These are phyloP conservation scores for Lucinisca nassula DNA, from an alignment of 2,888 invertebrate genomes.

Conservation along the genomic window DNA sequence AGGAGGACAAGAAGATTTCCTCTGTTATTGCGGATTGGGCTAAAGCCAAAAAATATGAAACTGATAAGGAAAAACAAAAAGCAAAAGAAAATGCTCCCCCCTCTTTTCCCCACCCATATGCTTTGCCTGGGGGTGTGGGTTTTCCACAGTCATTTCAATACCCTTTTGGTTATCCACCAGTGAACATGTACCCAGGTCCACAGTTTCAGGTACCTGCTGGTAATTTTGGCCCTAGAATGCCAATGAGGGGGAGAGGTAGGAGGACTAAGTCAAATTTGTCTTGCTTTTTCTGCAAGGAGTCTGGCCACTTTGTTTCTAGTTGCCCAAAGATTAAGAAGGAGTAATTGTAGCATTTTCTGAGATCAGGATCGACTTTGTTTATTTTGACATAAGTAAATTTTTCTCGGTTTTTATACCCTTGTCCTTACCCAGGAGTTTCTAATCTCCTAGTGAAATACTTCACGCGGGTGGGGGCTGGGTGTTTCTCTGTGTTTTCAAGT, in stretches of 20 bases:
- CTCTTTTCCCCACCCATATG: not conserved
- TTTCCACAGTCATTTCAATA: constrained; percentile 16
- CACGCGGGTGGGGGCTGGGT: constrained; percentile 33
- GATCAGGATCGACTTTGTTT: no score
- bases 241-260: not conserved
- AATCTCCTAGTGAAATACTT: constrained; percentile 36
- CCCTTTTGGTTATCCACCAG: constrained; percentile 21
- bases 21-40: constrained; percentile 27
- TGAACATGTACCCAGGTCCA: not conserved
- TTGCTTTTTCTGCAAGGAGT: constrained; percentile 40
- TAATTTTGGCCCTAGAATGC: constrained; percentile 3
- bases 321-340: constrained; percentile 31
- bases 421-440: constrained; percentile 24
- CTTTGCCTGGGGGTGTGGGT: constrained; percentile 1
- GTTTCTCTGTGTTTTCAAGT: constrained; percentile 18
- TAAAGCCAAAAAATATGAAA: constrained; percentile 42
- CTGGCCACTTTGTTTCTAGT: constrained; percentile 31
- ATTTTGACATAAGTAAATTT: not conserved
- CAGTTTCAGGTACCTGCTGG: not conserved
- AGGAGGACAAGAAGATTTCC: constrained; percentile 42
- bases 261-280: not conserved
- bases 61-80: constrained; percentile 5
- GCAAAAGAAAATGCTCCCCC: not conserved
- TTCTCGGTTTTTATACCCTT: not conserved
- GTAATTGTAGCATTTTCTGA: no score